Percentiles rank a stretch among this genome's conserved stretches.
Conservation (phyloP, 2,113 vertebrate genomes). For the Poecilia latipinna region DNA sequence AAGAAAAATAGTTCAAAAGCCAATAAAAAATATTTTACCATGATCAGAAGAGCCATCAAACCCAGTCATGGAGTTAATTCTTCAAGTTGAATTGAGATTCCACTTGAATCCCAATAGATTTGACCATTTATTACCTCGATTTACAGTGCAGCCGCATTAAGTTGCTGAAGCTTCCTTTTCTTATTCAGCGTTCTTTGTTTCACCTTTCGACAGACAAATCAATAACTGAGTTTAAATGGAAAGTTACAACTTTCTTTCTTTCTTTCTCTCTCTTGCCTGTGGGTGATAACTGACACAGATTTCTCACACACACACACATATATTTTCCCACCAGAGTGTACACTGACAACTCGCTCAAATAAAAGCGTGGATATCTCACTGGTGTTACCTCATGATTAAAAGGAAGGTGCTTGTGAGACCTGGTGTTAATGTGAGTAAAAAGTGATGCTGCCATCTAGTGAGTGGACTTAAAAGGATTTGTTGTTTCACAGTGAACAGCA, state of each 20-base stretch:
- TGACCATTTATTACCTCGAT: neutral
- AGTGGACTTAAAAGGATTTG: constrained; percentile 21
- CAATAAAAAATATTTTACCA: neutral
- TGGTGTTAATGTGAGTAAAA: constrained; percentile 12
- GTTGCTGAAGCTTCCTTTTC: neutral
- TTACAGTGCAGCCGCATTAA: neutral
- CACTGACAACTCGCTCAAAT: neutral
- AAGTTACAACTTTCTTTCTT: neutral
- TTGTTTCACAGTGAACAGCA: neutral
- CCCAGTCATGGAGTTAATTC: too few relatives aligned
- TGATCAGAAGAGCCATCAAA: too few relatives aligned
- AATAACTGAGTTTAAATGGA: neutral
- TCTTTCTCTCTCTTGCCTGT: neutral
- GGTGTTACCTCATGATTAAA: neutral
- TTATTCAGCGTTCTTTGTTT: neutral
- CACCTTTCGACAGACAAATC: neutral
- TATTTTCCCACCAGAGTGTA: too few relatives aligned
- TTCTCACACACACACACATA: neutral
- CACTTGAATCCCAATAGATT: neutral
- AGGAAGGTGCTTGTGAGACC: neutral
- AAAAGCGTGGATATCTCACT: neutral
- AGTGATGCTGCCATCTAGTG: constrained; percentile 66
- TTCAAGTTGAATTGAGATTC: neutral
- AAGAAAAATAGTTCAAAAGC: neutral
- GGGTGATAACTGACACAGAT: neutral